phyloP scores from a whole-genome alignment of 1,140 invertebrate species.

The Dufourea novaeangliae region DNA sequence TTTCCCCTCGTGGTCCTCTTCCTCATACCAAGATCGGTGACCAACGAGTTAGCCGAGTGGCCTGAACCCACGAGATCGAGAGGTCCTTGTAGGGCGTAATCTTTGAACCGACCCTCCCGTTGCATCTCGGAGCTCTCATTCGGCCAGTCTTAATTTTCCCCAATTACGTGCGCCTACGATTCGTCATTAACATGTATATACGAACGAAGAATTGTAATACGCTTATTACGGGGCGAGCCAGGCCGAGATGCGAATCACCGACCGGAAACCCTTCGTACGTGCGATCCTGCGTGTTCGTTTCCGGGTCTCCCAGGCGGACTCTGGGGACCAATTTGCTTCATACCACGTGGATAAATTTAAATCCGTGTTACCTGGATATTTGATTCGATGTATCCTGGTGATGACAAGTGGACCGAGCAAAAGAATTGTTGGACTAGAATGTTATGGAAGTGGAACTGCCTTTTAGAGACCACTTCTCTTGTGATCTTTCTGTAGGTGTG shows the following conservation, averaged over 20 bases:
- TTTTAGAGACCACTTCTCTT: neutral
- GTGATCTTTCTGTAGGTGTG: neutral
- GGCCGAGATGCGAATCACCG: constrained; percentile 1
- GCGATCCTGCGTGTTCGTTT: neutral
- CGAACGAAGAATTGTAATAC: constrained; percentile 1
- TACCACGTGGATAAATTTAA: too few species aligned
- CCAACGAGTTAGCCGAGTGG: constrained; percentile 37
- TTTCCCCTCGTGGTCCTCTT: constrained; percentile 41
- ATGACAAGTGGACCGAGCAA: neutral
- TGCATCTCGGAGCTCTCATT: constrained; percentile 35
- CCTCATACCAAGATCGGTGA: constrained; percentile 46
- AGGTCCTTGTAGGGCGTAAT: constrained; percentile 51
- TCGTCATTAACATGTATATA: constrained; percentile 30
- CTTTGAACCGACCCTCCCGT: constrained; percentile 43
- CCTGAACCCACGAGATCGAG: constrained; percentile 22
- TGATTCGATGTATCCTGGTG: too few species aligned
- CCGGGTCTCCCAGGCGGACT: neutral
- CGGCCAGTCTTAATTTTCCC: constrained; percentile 38
- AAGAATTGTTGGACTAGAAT: neutral
- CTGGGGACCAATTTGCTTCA: neutral
- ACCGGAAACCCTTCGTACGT: neutral
- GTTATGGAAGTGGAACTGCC: neutral
- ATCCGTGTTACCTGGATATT: too few species aligned
- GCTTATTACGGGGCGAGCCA: constrained; percentile 17
- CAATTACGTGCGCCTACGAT: constrained; percentile 46